Evolutionary conservation across 1,140 invertebrate genomes (phyloP).

Genomic region (Drosophila trapezifrons): DNA sequence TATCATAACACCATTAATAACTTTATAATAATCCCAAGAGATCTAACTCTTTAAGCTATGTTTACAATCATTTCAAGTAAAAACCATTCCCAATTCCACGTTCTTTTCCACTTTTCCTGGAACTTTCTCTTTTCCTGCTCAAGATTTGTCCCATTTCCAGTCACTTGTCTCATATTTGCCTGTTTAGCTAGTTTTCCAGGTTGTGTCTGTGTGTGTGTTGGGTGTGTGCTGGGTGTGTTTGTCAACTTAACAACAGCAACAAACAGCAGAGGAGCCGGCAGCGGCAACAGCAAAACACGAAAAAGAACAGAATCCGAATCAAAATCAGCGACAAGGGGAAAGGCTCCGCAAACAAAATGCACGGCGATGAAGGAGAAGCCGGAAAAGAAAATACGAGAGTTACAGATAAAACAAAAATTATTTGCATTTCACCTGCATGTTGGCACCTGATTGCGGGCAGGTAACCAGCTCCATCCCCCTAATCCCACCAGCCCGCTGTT

Average conservation of each 20-base stretch:
- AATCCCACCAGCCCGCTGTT: not conserved
- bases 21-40: too few species aligned
- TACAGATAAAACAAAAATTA: conserved; percentile 77
- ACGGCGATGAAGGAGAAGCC: not conserved
- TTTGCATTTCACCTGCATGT: conserved; percentile 80
- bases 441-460: conserved; percentile 76
- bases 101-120: conserved; percentile 2
- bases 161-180: conserved; percentile 54
- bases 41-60: too few species aligned
- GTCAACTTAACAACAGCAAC: conserved; percentile 40
- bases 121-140: conserved; percentile 30
- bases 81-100: conserved; percentile 10
- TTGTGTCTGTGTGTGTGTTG: conserved; percentile 4
- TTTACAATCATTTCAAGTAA: too few species aligned
- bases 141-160: conserved; percentile 37
- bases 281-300: conserved; percentile 3
- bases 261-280: conserved; percentile 27
- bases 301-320: conserved; percentile 16
- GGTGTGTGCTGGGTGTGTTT: conserved; percentile 20
- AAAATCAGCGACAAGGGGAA: conserved; percentile 26
- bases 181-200: conserved; percentile 58
- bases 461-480: conserved; percentile 2
- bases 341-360: conserved; percentile 26
- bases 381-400: conserved; percentile 51
- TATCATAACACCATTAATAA: too few species aligned